Evolutionary conservation across 92 coral and sea anemone species (phyloP), one percentile per base, ranked within the genome.

Genomic region (Actinernus sp.): DNA sequence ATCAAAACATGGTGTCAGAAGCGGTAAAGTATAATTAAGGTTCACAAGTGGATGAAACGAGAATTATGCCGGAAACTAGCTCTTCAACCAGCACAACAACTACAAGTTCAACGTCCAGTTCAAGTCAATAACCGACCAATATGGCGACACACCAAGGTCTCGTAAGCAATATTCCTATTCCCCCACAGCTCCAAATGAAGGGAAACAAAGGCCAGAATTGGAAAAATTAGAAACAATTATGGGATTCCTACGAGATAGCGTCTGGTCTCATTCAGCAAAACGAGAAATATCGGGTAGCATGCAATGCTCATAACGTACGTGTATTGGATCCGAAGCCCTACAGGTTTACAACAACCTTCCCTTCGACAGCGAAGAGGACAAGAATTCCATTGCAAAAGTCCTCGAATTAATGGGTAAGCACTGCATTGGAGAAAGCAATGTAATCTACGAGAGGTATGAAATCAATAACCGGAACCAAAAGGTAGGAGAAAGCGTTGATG

Each of bases 81-180:
- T n/a, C n/a, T n/a, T n/a, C n/a, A n/a, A n/a, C n/a, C n/a, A n/a
- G n/a, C n/a, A n/a, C n/a, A n/a, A n/a, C n/a, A n/a, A n/a, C n/a
- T n/a, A n/a, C n/a, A n/a, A n/a, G n/a, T n/a, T n/a, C n/a, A n/a
- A n/a, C n/a, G n/a, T n/a, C n/a, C n/a, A n/a, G n/a, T n/a, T n/a
- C n/a, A n/a, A n/a, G n/a, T n/a, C n/a, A n/a, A n/a, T n/a, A n/a
- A n/a, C n/a, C n/a, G n/a, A n/a, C n/a, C n/a, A n/a, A n/a, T n/a
- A n/a, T n/a, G n/a, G n/a, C n/a, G n/a, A n/a, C n/a, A n/a, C n/a
- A n/a, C n/a, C n/a, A n/a, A n/a, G n/a, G n/a, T n/a, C n/a, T n/a
- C n/a, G n/a, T n/a, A n/a, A n/a, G n/a, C n/a, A 68, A 83, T 32
- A 54, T 75, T 28, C 89, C 89, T 19, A 49, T 61, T 31, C 74